A percentile compares a stretch with the other conserved stretches of the same genome.
Conservation (phyloP, 2,113 vertebrate genomes). For the Corythaeola cristata region DNA sequence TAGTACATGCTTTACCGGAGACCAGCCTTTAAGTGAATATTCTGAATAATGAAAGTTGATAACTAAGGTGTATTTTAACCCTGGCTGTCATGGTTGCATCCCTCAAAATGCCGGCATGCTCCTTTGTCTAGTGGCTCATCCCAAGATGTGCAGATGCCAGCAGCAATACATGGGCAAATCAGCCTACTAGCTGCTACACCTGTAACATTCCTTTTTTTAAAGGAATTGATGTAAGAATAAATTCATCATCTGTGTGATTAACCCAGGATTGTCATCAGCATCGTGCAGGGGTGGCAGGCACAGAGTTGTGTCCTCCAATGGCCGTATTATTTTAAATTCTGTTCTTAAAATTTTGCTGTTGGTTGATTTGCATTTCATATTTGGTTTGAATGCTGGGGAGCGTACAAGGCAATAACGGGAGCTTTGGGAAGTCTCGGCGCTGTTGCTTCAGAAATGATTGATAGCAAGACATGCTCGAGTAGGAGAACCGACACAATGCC, state of each 20-base stretch:
- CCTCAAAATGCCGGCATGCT: conserved; percentile 52
- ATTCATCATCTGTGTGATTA: conserved; percentile 61
- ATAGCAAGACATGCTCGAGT: neutral
- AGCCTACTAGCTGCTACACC: neutral
- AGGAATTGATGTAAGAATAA: conserved; percentile 38
- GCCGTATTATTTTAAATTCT: neutral
- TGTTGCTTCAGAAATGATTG: conserved; percentile 48
- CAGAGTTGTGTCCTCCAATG: neutral
- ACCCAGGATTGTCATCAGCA: conserved; percentile 40
- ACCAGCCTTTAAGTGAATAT: neutral
- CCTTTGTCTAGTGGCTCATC: conserved; percentile 53
- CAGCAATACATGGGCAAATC: neutral
- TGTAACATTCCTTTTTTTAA: conserved; percentile 2
- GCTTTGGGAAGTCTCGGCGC: conserved; percentile 32
- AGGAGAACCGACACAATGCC: neutral
- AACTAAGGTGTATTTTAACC: neutral
- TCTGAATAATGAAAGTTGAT: conserved; percentile 5
- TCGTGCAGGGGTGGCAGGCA: neutral
- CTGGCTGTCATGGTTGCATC: conserved; percentile 3
- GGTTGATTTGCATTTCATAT: neutral
- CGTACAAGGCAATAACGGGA: neutral
- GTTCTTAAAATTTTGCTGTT: neutral
- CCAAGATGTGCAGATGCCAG: conserved; percentile 13
- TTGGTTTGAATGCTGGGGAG: neutral
- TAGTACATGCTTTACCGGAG: neutral